These are phyloP conservation scores for Xylota sylvarum DNA, from an alignment of 2,888 invertebrate species.

Conservation along the genomic window DNA sequence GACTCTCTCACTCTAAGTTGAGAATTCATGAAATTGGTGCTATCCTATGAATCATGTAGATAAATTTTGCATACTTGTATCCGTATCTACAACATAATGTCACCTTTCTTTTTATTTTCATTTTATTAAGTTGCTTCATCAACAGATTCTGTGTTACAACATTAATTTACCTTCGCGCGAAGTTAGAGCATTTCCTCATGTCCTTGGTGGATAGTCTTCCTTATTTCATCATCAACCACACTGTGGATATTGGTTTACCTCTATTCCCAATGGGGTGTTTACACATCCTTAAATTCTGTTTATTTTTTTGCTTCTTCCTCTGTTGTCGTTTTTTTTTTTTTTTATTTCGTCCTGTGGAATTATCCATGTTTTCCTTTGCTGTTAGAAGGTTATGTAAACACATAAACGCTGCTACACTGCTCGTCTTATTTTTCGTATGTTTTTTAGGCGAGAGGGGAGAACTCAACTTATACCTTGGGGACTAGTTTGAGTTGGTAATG, in stretches of 20 bases:
- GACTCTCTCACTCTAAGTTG: not conserved
- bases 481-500: conserved; percentile 27
- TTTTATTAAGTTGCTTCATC: conserved; percentile 45
- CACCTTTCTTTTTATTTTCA: conserved; percentile 15
- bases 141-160: conserved; percentile 44
- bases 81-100: not conserved
- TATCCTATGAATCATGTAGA: not conserved
- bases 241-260: conserved; percentile 64
- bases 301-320: conserved; percentile 33
- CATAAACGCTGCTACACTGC: conserved; percentile 46
- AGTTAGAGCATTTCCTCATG: conserved; percentile 1
- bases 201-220: conserved; percentile 22
- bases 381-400: conserved; percentile 63
- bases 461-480: conserved; percentile 40
- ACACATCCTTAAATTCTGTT: conserved; percentile 71
- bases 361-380: conserved; percentile 45
- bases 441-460: not conserved
- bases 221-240: conserved; percentile 38
- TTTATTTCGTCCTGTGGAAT: conserved; percentile 45
- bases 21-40: not conserved
- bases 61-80: not conserved
- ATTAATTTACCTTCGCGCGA: conserved; percentile 16
- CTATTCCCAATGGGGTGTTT: conserved; percentile 72
- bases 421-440: conserved; percentile 34
- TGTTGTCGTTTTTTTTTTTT: not conserved